These are phyloP conservation scores for Empidonax traillii DNA, from an alignment of 2,113 vertebrate genomes.

Conservation along the genomic window DNA sequence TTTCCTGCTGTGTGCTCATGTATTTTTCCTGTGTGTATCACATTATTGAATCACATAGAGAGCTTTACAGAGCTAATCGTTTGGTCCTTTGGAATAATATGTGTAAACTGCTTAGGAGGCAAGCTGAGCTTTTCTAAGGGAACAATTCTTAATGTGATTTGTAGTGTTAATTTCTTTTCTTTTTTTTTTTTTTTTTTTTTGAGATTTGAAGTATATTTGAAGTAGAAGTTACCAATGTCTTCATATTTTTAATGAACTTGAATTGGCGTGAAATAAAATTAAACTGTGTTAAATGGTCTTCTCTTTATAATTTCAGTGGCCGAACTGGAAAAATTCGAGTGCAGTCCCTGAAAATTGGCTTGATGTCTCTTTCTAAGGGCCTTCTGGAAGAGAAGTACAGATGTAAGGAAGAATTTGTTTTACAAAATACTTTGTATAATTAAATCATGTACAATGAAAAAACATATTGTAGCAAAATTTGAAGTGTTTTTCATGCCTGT, in stretches of 20 bases:
- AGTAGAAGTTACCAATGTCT: neutral
- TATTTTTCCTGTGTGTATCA: neutral
- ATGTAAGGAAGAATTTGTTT: slow-evolving; percentile 81
- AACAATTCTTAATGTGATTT: neutral
- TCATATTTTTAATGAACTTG: neutral
- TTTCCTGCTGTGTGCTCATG: neutral
- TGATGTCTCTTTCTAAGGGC: slow-evolving; percentile 94
- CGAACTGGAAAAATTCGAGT: slow-evolving; percentile 95
- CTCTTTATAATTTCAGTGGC: slow-evolving; percentile 78
- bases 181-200: neutral
- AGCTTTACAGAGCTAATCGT: neutral
- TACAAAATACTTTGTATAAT: neutral
- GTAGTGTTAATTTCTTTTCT: neutral
- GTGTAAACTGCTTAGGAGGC: neutral
- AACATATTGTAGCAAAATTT: neutral
- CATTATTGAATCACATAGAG: slow-evolving; percentile 15
- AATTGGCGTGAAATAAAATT: neutral
- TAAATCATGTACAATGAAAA: neutral
- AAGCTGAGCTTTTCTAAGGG: neutral
- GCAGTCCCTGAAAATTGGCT: slow-evolving; percentile 93
- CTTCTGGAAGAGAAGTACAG: slow-evolving; percentile 97
- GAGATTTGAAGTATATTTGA: slow-evolving; percentile 13
- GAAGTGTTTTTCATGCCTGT: neutral
- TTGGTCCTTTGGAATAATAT: slow-evolving; percentile 2
- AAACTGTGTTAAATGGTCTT: neutral